Percentiles rank a stretch among this genome's conserved stretches.
Conservation (phyloP, 2,888 invertebrate genomes). For the Diabrotica balteata region DNA sequence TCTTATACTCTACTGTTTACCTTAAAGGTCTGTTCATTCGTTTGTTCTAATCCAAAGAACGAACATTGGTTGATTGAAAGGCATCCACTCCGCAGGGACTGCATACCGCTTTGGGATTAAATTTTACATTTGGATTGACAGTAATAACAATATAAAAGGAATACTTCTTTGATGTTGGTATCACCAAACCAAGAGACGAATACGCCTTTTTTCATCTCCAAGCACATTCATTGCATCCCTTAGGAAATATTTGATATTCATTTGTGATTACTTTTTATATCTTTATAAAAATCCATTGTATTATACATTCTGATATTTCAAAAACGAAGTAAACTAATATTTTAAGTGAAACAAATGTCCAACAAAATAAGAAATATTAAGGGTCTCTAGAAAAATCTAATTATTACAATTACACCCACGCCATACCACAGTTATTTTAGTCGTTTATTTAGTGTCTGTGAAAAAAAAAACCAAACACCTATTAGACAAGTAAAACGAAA, state of each 20-base stretch:
- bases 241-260: constrained; percentile 26
- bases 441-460: too few species aligned
- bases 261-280: not conserved
- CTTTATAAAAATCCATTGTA: too few species aligned
- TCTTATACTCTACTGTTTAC: constrained; percentile 51
- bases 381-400: too few species aligned
- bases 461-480: too few species aligned
- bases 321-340: too few species aligned
- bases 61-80: constrained; percentile 59
- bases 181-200: constrained; percentile 56
- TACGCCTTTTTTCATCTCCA: constrained; percentile 31
- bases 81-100: constrained; percentile 47
- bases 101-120: constrained; percentile 57
- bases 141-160: constrained; percentile 60
- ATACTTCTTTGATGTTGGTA: constrained; percentile 59
- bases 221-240: constrained; percentile 30
- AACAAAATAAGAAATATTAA: too few species aligned
- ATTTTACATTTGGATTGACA: constrained; percentile 62
- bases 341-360: too few species aligned
- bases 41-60: constrained; percentile 59
- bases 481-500: too few species aligned
- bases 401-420: too few species aligned
- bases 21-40: constrained; percentile 54
- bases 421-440: too few species aligned
- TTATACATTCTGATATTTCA: too few species aligned